Base-by-base conservation (phyloP, 2,797 vertebrate species). In the Acanthiza pusilla region DNA sequence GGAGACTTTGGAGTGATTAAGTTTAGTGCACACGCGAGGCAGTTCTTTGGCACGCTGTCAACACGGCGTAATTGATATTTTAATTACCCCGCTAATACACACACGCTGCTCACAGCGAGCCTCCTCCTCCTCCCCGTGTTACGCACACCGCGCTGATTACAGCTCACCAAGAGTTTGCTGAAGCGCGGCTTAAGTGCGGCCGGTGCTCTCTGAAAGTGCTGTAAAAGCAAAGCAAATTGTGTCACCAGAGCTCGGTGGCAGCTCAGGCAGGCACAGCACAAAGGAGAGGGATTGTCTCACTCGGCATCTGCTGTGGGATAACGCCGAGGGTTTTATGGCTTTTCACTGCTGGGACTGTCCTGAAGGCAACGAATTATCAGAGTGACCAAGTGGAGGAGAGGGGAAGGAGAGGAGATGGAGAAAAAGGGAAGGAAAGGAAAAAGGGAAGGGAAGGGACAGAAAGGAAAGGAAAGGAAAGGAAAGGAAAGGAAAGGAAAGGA, bases 1-100 rank as follows among this genome's bases (percentile, higher is more conserved):
- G 85, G 36, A 85, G 94, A 55, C 95, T 96, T 85, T 42, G 58
- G 88, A 91, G 95, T 63, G 96, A 96, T 87, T 65, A 92, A 87
- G 89, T 92, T 94, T 19, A 53, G 85, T 14, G 77, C 58, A 76
- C 93, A 68, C 89, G 93, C 96, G 96, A 91, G 71, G 79, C 88
- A 50, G 90, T 63, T 94, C 72, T 80, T 88, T 96, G 97, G 97
- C 95, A 84, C 91, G 25, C 65, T 90, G 97, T 97, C 97, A 96
- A 78, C 93, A 53, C 25, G 25, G 80, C 2, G 47, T 95, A 96
- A 96, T 93, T 96, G 96, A 97, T 97, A 97, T 97, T 97, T 97
- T 97, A 98, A 98, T 98, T 97, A 97, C 92, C 72, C 63, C 53
- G 36, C 95, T 84, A 94, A 96, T 92, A 76, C 73, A 50, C 45